Percentiles rank a stretch among this genome's conserved stretches.
These are phyloP conservation scores for Protula sp. DNA, from an alignment of 2,888 invertebrate genomes.

Conservation along the genomic window DNA sequence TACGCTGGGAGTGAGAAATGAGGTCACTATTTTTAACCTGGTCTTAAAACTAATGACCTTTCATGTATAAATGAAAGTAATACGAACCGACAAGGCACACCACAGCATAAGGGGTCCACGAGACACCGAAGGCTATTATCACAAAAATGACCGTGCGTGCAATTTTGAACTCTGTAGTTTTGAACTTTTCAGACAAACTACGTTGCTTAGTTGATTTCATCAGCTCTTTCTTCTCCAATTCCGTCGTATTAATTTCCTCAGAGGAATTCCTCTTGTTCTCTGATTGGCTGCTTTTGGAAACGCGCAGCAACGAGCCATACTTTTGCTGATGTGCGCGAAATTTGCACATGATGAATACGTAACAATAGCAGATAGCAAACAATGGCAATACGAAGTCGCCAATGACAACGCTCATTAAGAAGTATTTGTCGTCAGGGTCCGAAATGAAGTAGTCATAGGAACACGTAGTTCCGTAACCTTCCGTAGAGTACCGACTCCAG, in stretches of 20 bases:
- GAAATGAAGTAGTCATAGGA: slow-evolving; percentile 10
- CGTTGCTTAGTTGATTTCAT: neutral
- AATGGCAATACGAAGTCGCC: slow-evolving; percentile 8
- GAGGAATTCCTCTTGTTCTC: neutral
- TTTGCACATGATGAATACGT: neutral
- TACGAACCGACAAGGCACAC: neutral
- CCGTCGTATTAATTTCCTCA: too few relatives aligned
- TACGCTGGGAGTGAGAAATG: too few relatives aligned
- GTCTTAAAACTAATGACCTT: too few relatives aligned
- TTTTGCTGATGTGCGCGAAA: neutral
- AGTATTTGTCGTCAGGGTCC: neutral
- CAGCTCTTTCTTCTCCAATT: neutral
- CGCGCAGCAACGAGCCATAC: neutral
- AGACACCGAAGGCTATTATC: neutral
- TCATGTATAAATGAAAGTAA: too few relatives aligned
- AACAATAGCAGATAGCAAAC: slow-evolving; percentile 5
- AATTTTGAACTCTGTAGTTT: neutral
- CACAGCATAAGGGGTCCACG: neutral
- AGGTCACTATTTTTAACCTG: too few relatives aligned
- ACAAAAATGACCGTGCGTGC: neutral
- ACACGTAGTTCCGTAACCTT: slow-evolving; percentile 16
- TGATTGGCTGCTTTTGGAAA: neutral
- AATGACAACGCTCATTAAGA: slow-evolving; percentile 6
- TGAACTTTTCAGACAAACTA: neutral
- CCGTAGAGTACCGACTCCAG: slow-evolving; percentile 9